phyloP scores from a whole-genome alignment of 2,888 invertebrate species.

The Melangyna quadrimaculata region DNA sequence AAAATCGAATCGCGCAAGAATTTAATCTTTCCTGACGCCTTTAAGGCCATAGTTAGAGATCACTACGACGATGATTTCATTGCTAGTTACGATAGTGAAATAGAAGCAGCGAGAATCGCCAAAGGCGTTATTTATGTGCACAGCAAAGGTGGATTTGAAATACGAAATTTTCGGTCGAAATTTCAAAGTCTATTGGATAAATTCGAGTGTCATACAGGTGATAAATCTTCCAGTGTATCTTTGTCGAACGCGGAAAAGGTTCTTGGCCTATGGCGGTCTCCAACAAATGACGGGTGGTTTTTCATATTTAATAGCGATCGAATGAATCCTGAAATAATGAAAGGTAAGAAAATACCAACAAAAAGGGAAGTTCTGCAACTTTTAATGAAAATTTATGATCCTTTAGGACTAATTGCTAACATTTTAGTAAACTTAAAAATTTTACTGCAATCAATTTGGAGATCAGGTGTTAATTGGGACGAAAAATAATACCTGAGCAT shows the following conservation, averaged over 20 bases:
- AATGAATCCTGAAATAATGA: slow-evolving; percentile 33
- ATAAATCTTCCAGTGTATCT: background rate
- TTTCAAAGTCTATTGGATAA: background rate
- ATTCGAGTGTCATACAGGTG: background rate
- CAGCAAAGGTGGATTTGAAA: slow-evolving; percentile 14
- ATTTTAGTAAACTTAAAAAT: too few species aligned
- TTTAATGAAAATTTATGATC: too few species aligned
- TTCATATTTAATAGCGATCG: slow-evolving; percentile 51
- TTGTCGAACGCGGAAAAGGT: slow-evolving; percentile 38
- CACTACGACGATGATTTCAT: slow-evolving; percentile 18
- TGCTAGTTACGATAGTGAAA: background rate
- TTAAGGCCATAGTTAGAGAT: slow-evolving; percentile 3
- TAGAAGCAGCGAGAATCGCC: slow-evolving; percentile 5
- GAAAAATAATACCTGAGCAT: too few species aligned
- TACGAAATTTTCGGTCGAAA: slow-evolving; percentile 16
- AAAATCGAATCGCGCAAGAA: background rate
- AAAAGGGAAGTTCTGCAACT: slow-evolving; percentile 69
- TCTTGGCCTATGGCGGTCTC: slow-evolving; percentile 67
- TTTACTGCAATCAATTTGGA: too few species aligned
- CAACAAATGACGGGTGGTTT: slow-evolving; percentile 54
- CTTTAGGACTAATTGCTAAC: too few species aligned
- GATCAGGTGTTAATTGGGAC: too few species aligned
- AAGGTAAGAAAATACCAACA: slow-evolving; percentile 60
- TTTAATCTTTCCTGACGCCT: slow-evolving; percentile 15
- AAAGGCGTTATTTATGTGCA: slow-evolving; percentile 3